Base-by-base conservation (phyloP, 2,888 invertebrate genomes). In the Stenoptilia bipunctidactyla region DNA sequence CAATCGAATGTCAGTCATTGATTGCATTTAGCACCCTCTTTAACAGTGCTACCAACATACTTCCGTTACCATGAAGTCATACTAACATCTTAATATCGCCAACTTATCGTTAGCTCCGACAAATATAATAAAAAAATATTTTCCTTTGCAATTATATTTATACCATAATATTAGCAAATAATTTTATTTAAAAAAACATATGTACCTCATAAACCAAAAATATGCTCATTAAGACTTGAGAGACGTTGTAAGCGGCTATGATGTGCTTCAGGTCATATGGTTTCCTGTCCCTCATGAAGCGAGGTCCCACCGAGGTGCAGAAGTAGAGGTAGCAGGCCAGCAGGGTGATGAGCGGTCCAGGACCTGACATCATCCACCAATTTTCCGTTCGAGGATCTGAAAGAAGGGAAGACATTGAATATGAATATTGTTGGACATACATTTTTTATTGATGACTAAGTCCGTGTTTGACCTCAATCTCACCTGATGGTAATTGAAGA, bases 161-260 rank as follows among this genome's bases (percentile, higher is more conserved):
- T n/a, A n/a, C n/a, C n/a, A n/a, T n/a, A n/a, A n/a, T n/a, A n/a
- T n/a, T n/a, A n/a, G n/a, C n/a, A n/a, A n/a, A n/a, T n/a, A n/a
- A n/a, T n/a, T n/a, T n/a, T n/a, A n/a, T n/a, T 20, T 20, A 8
- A 20, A 5, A 20, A 5, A 20, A 20, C 33, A 25, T 34, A 49
- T 65, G 55, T 43, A 82, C 85, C 73, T 84, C 85, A 50, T 84
- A 74, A 1, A 85, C 83, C 52, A 96, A 80, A 85, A 88, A 96
- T 10, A 89, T 66, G 55, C 95, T 96, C 73, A 95, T 91, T 10
- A 92, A 36, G 3, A 97, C 95, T 87, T 97, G 96, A 40, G 91
- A 89, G n/a, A 91, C 87, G 61, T 97, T 97, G 72, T 97, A 97
- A 0, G 86, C 60, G 13, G 93, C 86, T 60, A 96, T 87, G 0